Base-by-base conservation (phyloP, 2,888 invertebrate species). In the Drosophila lacicola region DNA sequence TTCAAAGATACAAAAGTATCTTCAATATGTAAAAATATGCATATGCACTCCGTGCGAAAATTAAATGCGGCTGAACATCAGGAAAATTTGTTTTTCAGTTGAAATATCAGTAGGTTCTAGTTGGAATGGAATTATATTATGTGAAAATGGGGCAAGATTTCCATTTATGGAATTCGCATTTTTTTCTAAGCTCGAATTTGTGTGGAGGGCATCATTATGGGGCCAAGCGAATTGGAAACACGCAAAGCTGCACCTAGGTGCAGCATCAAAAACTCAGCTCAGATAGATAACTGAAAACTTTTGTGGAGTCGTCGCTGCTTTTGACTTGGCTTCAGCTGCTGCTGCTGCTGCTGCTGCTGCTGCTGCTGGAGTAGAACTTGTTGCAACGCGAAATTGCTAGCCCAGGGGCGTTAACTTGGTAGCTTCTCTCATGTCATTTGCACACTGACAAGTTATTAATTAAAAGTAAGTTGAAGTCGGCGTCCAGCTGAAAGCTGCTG, bases 361-460 rank as follows among this genome's bases (percentile, higher is more conserved):
- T 14, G 9, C n/a, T n/a, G 54, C 21, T 19, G 50, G 14, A 36
- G 56, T 4, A 10, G 21, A 39, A 29, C 42, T 51, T 39, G 62
- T 6, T 34, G 58, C 39, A 45, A 45, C 36, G 36, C 70, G 69
- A 74, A 71, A 82, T 86, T 88, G 88, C 62, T 80, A 74, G 80
- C 82, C 82, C 69, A 67, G 81, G 81, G 82, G 82, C 88, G 82
- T 74, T 70, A 82, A 82, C 70, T 88, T 82, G 83, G 82, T 69
- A 78, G 78, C 78, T 73, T 81, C 83, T 78, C 63, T 69, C 88
- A 78, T 88, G 90, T 88, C 88, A 89, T 88, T 90, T 90, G 80
- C 88, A 90, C 88, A 73, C 90, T 90, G 90, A 90, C 90, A 88
- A 88, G 90, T 88, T 88, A 88, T 88, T 88, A 88, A 88, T 88